Conservation (phyloP, 2,888 invertebrate species). For the Pyrochroa serraticornis region DNA sequence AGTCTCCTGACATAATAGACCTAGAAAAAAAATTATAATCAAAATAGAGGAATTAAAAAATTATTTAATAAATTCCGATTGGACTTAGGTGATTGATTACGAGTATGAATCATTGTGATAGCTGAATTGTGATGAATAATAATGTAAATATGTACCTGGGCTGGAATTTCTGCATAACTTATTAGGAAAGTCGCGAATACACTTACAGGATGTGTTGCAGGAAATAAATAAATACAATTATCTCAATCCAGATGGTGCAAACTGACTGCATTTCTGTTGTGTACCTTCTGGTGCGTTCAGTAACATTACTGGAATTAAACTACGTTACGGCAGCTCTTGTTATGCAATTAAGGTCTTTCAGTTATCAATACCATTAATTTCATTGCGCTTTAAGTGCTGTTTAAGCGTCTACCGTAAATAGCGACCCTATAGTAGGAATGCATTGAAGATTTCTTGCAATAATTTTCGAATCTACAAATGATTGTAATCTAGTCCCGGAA, state of each 20-base stretch:
- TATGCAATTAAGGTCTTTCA: constrained; percentile 14
- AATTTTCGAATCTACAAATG: no score
- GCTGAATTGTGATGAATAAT: no score
- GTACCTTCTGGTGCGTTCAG: neutral
- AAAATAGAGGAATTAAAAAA: neutral
- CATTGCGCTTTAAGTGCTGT: no score
- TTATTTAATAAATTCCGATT: neutral
- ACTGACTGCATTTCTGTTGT: constrained; percentile 1
- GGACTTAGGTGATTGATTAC: no score
- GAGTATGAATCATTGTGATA: no score
- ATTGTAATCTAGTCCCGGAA: no score
- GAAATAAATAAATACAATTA: constrained; percentile 6
- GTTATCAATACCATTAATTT: constrained; percentile 6
- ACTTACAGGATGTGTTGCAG: constrained; percentile 22
- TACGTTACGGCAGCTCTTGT: constrained; percentile 5
- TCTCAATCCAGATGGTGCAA: constrained; percentile 8
- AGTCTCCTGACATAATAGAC: constrained; percentile 49
- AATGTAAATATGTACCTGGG: no score
- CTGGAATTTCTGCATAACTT: no score
- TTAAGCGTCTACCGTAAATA: no score
- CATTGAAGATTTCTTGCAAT: no score
- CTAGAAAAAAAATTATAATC: constrained; percentile 38
- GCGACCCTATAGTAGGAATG: no score
- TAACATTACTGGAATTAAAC: constrained; percentile 2
- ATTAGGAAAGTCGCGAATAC: neutral